A percentile compares a stretch with the other conserved stretches of the same genome.
Evolutionary conservation across 1,140 invertebrate species (phyloP).

Genomic region (Phymastichus coffea): DNA sequence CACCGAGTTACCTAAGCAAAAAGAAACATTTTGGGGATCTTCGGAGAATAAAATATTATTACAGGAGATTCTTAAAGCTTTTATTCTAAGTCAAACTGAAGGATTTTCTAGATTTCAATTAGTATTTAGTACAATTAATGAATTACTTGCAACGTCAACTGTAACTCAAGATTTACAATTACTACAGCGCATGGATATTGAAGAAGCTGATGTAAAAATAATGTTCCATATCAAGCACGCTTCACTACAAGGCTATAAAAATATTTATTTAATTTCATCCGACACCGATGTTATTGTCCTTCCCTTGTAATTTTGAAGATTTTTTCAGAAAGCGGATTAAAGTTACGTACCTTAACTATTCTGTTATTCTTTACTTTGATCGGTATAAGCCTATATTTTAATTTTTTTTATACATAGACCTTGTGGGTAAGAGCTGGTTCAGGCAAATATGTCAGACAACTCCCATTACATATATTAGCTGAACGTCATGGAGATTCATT

Average conservation of each 20-base stretch:
- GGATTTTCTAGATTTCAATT: neutral
- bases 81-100: neutral
- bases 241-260: neutral
- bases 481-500: neutral
- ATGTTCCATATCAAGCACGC: neutral
- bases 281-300: conserved; percentile 1
- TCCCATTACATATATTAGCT: neutral
- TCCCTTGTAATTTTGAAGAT: conserved; percentile 1
- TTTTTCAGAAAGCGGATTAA: neutral
- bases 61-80: neutral
- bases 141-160: neutral
- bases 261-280: neutral
- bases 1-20: neutral
- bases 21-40: conserved; percentile 1
- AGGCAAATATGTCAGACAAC: neutral
- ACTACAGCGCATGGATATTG: neutral
- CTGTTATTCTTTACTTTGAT: neutral
- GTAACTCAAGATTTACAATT: neutral
- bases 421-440: neutral
- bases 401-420: neutral
- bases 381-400: neutral
- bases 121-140: neutral
- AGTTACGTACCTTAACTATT: neutral
- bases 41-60: neutral
- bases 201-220: conserved; percentile 11